Conservation (phyloP, 2,113 vertebrate genomes). For the Craseonycteris thonglongyai region DNA sequence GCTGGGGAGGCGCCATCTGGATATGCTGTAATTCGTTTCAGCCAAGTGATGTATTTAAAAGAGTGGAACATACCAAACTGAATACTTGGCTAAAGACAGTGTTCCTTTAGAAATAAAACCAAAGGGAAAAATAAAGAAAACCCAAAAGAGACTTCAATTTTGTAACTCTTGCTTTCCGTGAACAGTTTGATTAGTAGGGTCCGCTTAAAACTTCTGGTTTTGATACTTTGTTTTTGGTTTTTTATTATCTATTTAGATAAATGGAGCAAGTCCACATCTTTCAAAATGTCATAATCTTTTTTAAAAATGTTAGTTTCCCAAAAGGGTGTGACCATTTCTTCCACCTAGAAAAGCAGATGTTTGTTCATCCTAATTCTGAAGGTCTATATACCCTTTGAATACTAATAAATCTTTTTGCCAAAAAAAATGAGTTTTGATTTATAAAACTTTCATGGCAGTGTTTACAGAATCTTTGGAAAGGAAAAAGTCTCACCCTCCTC, state of each 20-base stretch:
- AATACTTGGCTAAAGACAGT: background rate
- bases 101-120: conserved; percentile 24
- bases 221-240: conserved; percentile 17
- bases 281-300: conserved; percentile 30
- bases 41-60: conserved; percentile 9
- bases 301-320: background rate
- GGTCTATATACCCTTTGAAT: background rate
- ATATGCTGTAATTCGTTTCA: conserved; percentile 6
- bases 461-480: conserved; percentile 16
- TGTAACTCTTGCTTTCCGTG: background rate
- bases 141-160: conserved; percentile 8
- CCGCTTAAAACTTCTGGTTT: conserved; percentile 9
- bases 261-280: conserved; percentile 9
- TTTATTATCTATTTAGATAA: conserved; percentile 3
- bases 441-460: background rate
- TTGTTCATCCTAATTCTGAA: background rate
- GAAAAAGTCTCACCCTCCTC: background rate
- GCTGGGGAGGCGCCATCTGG: background rate
- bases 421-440: background rate
- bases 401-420: background rate
- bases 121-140: background rate
- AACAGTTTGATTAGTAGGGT: conserved; percentile 13
- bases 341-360: conserved; percentile 21
- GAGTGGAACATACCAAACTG: background rate
- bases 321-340: conserved; percentile 35